Evolutionary conservation across 2,888 invertebrate species (phyloP), one percentile per base, ranked within the genome.

Genomic region (Diarsia rubi): DNA sequence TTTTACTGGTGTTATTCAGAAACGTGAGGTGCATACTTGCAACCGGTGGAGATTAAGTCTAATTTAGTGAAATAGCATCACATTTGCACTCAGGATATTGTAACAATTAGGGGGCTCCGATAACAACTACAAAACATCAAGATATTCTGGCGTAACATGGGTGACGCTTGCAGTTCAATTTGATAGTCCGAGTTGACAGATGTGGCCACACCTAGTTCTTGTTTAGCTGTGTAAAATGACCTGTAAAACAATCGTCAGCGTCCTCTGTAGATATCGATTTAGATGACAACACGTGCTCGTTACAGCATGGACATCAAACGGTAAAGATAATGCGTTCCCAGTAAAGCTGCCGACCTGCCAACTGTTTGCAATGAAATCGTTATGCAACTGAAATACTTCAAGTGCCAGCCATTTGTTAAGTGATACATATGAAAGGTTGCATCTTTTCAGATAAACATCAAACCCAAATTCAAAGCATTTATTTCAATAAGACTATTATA

Each of bases 231-330:
- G 0, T 44, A 31, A 54, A 31, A 70, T 19, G 3, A 16, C 27
- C n/a, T 12, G 3, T 42, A 27, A 27, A 47, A 63, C 31, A 79
- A 27, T 16, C 27, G 45, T 54, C 27, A 63, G 52, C 14, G 14
- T 21, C 37, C n/a, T 27, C 12, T 70, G 37, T 16, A 54, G 14
- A 31, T 31, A 49, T 57, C 11, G 63, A 64, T 72, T 57, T 44
- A 44, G 31, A 49, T 21, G 31, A 44, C 42, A 71, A 49, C 79
- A 80, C 60, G 67, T 82, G 64, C n/a, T n/a, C 42, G 47, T 65
- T 45, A 54, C 45, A n/a, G 52, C 14, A 65, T 59, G 67, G 64
- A 72, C 82, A 78, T 82, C 72, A 78, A 82, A 80, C 78, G 68
- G 31, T 24, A 24, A 68, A 78, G 62, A 64, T 80, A 82, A 71